These are phyloP conservation scores for Cariama cristata DNA, from an alignment of 2,113 vertebrate species.

Conservation along the genomic window DNA sequence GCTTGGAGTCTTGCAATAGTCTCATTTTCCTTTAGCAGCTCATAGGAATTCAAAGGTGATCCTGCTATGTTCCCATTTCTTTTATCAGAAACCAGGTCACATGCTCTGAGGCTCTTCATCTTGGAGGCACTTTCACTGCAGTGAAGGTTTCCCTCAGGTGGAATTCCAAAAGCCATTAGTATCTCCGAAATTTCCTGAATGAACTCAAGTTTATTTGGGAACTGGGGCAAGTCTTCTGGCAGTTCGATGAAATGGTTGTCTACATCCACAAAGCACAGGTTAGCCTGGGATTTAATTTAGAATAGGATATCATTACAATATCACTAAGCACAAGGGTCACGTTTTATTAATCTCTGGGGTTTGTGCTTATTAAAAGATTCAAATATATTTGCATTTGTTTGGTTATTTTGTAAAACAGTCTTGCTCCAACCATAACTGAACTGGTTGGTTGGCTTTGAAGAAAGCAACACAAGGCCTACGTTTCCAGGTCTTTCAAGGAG, in stretches of 20 bases:
- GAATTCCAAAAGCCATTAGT: conserved; percentile 90
- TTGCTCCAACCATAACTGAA: background rate
- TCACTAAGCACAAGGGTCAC: background rate
- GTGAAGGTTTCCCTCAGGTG: conserved; percentile 90
- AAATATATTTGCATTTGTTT: background rate
- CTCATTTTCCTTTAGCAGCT: conserved; percentile 94
- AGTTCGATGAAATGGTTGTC: conserved; percentile 98
- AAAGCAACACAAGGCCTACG: background rate
- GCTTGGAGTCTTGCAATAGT: conserved; percentile 95
- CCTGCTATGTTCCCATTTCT: conserved; percentile 93
- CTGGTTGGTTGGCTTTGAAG: background rate
- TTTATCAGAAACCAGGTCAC: conserved; percentile 91
- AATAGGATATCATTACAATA: background rate
- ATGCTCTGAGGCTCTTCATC: conserved; percentile 83
- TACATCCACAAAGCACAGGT: conserved; percentile 98
- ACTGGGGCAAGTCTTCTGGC: conserved; percentile 96
- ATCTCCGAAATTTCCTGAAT: conserved; percentile 97
- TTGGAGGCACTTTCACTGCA: conserved; percentile 88
- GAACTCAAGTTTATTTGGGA: conserved; percentile 98
- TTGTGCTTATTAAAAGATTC: background rate
- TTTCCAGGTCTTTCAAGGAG: background rate
- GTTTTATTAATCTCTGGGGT: background rate
- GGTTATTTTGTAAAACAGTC: background rate
- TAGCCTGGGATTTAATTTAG: conserved; percentile 84
- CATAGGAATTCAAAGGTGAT: conserved; percentile 89